Percentiles rank a stretch among this genome's conserved stretches.
phyloP scores from a whole-genome alignment of 2,113 vertebrate species.

The Xiphias gladius region DNA sequence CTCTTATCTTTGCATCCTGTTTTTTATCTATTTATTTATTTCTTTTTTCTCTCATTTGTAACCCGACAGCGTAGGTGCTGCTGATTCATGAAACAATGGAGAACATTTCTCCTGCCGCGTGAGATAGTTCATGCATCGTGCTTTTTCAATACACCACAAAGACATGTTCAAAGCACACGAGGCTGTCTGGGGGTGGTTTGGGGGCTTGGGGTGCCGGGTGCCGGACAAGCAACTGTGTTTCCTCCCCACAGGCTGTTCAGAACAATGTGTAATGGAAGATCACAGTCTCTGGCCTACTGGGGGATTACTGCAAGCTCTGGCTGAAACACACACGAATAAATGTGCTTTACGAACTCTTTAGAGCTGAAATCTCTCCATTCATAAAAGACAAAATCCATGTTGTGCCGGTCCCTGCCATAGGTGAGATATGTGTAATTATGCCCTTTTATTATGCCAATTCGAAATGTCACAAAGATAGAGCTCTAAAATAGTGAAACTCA shows the following conservation, averaged over 20 bases:
- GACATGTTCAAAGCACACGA: constrained; percentile 58
- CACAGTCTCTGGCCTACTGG: constrained; percentile 59
- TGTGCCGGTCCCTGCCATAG: background rate
- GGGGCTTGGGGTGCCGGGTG: background rate
- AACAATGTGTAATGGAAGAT: constrained; percentile 70
- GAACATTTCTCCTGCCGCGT: constrained; percentile 37
- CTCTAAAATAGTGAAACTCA: background rate
- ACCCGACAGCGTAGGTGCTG: constrained; percentile 11
- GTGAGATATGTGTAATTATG: constrained; percentile 8
- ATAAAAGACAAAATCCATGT: constrained; percentile 26
- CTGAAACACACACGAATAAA: constrained; percentile 68
- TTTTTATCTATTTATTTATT: too few species aligned
- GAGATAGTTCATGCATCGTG: constrained; percentile 61
- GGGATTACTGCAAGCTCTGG: constrained; percentile 69
- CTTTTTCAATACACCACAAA: constrained; percentile 51
- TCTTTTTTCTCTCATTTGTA: constrained; percentile 48
- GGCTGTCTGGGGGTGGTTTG: constrained; percentile 9
- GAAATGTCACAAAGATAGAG: background rate
- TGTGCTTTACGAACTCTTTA: constrained; percentile 39
- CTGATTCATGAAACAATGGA: constrained; percentile 66
- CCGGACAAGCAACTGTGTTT: constrained; percentile 55
- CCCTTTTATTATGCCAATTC: constrained; percentile 4
- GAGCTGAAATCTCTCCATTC: constrained; percentile 29
- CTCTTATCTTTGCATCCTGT: constrained; percentile 51
- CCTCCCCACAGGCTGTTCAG: constrained; percentile 61